A percentile compares a stretch with the other conserved stretches of the same genome.
Evolutionary conservation across 2,113 vertebrate species (phyloP).

Genomic region (Cinclus cinclus): DNA sequence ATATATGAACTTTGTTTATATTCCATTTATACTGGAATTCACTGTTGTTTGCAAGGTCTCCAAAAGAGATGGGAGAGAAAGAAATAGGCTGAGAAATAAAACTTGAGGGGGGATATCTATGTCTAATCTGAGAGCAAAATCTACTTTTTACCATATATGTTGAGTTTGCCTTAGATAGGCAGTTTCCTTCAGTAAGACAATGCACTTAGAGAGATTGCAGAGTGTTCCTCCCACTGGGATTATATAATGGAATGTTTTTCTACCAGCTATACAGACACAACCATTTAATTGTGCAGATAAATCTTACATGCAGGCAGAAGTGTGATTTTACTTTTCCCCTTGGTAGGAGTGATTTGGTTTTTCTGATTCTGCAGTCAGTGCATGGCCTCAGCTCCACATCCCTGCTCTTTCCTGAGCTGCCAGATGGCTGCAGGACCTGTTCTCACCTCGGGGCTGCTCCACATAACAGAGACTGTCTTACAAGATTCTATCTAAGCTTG

Average conservation of each 20-base stretch:
- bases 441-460: background rate
- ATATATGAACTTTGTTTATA: background rate
- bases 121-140: background rate
- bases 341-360: background rate
- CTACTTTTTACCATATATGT: background rate
- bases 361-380: background rate
- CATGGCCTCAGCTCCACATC: background rate
- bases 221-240: conserved; percentile 15
- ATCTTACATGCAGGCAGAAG: background rate
- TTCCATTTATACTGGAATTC: background rate
- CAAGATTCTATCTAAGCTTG: background rate
- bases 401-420: background rate
- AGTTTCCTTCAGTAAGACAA: background rate
- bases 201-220: background rate
- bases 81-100: background rate
- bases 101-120: background rate
- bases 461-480: background rate
- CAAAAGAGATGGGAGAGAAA: background rate
- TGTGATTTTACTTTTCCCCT: background rate
- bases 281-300: background rate
- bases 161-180: background rate
- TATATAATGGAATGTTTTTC: conserved; percentile 15
- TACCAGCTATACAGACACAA: background rate
- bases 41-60: background rate
- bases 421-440: background rate